These are phyloP conservation scores for Formica exsecta DNA, from an alignment of 1,140 invertebrate genomes.

Conservation along the genomic window DNA sequence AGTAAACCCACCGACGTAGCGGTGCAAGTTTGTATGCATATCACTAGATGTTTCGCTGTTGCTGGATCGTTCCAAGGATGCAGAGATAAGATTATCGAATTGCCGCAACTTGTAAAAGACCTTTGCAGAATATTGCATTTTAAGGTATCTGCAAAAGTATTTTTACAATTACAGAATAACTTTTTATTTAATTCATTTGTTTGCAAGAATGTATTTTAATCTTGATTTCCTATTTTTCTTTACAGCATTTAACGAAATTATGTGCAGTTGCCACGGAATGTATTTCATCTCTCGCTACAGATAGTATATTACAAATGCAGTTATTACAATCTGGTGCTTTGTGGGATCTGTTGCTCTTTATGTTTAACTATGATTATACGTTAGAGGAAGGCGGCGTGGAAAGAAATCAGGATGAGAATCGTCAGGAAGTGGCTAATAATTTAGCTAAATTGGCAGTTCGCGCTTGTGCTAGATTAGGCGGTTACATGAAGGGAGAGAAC, in stretches of 20 bases:
- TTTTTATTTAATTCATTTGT: slow-evolving; percentile 4
- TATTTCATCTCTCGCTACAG: slow-evolving; percentile 93
- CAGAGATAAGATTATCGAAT: slow-evolving; percentile 94
- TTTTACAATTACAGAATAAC: background rate
- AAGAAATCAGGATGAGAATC: slow-evolving; percentile 93
- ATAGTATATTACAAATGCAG: slow-evolving; percentile 94
- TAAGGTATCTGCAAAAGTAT: slow-evolving; percentile 88
- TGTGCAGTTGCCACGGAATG: slow-evolving; percentile 95
- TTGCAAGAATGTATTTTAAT: background rate
- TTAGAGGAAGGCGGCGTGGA: slow-evolving; percentile 98
- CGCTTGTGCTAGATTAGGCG: slow-evolving; percentile 94
- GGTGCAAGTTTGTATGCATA: slow-evolving; percentile 97
- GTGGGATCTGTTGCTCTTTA: slow-evolving; percentile 96
- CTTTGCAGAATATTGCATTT: slow-evolving; percentile 96
- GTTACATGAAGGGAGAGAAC: slow-evolving; percentile 90
- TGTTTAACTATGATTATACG: slow-evolving; percentile 99
- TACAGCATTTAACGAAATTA: slow-evolving; percentile 92
- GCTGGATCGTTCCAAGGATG: slow-evolving; percentile 97
- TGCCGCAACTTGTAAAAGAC: slow-evolving; percentile 95
- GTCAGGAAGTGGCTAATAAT: slow-evolving; percentile 95
- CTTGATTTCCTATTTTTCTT: slow-evolving; percentile 67
- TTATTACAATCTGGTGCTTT: slow-evolving; percentile 96
- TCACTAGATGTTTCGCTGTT: slow-evolving; percentile 96
- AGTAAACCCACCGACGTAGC: slow-evolving; percentile 93
- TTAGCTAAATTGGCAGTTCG: slow-evolving; percentile 94